Evolutionary conservation across 2,888 invertebrate species (phyloP).

Genomic region (Halictus quadricinctus): DNA sequence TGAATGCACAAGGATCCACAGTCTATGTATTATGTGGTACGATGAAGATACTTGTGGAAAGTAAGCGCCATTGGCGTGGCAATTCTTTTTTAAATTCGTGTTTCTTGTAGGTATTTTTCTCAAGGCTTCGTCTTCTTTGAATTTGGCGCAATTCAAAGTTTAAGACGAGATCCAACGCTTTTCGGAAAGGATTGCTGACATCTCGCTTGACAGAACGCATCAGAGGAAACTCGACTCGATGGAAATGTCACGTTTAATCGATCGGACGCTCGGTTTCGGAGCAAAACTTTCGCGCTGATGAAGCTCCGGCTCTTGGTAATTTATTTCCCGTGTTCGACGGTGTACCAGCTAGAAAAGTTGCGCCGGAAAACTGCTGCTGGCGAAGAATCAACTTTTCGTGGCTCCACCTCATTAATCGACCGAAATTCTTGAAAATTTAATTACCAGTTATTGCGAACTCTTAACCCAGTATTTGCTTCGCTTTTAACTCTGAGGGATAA

Average conservation of each 20-base stretch:
- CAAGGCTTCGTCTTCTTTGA: no score
- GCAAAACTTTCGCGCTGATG: constrained; percentile 1
- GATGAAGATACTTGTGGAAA: no score
- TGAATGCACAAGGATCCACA: no score
- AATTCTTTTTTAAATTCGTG: no score
- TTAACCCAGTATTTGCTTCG: not conserved
- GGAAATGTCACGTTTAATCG: not conserved
- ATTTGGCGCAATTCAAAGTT: no score
- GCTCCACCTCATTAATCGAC: not conserved
- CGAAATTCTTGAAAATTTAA: not conserved
- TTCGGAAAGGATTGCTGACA: no score
- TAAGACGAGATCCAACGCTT: no score
- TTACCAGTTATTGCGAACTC: not conserved
- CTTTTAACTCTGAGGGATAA: not conserved
- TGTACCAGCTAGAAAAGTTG: not conserved
- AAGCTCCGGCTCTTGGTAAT: constrained; percentile 14
- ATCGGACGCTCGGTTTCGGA: not conserved
- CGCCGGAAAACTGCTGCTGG: not conserved
- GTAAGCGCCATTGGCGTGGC: no score
- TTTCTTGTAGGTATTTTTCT: no score
- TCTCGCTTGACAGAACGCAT: not conserved
- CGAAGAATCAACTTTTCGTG: not conserved
- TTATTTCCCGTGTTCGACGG: constrained; percentile 25
- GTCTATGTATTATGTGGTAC: no score
- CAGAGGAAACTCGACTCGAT: constrained; percentile 6